Conservation (phyloP, 2,113 vertebrate genomes). For the Nestor notabilis region DNA sequence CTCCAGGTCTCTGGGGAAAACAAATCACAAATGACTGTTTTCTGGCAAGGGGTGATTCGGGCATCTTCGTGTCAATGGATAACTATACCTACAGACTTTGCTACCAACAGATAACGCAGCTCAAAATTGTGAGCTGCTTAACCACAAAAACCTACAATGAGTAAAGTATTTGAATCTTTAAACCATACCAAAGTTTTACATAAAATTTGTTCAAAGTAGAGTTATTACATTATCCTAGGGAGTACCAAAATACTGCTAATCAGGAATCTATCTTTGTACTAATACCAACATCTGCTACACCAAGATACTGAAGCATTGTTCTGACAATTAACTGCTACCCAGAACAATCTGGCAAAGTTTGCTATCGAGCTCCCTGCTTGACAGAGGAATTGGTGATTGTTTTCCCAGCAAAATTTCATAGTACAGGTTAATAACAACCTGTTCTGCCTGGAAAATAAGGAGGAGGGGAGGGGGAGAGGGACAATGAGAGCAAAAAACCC, state of each 20-base stretch:
- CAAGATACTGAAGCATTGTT: not conserved
- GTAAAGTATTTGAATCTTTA: not conserved
- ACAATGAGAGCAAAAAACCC: not conserved
- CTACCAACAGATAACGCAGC: not conserved
- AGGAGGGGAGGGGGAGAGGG: rapidly evolving
- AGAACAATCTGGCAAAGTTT: not conserved
- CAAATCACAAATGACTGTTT: not conserved
- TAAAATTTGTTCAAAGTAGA: not conserved
- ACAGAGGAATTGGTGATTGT: not conserved
- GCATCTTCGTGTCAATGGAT: not conserved
- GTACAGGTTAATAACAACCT: not conserved
- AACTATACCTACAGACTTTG: conserved; percentile 31
- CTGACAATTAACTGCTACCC: not conserved
- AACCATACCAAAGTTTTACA: not conserved
- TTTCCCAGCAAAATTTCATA: not conserved
- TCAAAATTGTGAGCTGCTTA: not conserved
- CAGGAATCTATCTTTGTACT: rapidly evolving
- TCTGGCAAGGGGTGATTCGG: not conserved
- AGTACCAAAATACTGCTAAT: not conserved
- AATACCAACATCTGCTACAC: not conserved
- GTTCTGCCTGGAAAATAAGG: not conserved
- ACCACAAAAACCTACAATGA: not conserved
- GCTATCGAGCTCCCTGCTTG: not conserved
- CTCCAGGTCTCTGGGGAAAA: not conserved
- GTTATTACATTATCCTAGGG: not conserved